These are phyloP conservation scores for Watsonalla binaria DNA, from an alignment of 2,888 invertebrate species.

Conservation along the genomic window DNA sequence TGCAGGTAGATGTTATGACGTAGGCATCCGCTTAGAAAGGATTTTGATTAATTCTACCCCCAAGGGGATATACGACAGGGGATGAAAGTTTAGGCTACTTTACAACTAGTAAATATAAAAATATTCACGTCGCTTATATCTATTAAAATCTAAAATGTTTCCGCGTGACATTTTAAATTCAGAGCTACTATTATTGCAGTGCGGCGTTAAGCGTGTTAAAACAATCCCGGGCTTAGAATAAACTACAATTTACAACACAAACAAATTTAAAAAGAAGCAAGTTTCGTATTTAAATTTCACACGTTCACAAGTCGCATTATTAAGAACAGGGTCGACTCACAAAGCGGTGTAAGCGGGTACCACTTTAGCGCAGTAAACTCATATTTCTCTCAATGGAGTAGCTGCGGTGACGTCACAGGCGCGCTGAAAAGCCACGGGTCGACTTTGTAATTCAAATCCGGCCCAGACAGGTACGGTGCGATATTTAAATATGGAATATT, in stretches of 20 bases:
- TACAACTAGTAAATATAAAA: too few relatives aligned
- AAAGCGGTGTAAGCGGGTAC: slow-evolving; percentile 17
- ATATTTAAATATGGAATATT: slow-evolving; percentile 69
- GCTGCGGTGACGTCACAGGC: slow-evolving; percentile 42
- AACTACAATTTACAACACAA: not conserved
- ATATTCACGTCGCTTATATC: too few relatives aligned
- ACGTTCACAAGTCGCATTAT: slow-evolving; percentile 24
- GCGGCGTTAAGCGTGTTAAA: too few relatives aligned
- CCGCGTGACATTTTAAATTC: too few relatives aligned
- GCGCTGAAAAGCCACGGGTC: slow-evolving; percentile 46
- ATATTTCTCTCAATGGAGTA: slow-evolving; percentile 16
- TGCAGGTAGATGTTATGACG: too few relatives aligned
- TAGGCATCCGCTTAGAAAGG: too few relatives aligned
- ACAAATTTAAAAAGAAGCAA: slow-evolving; percentile 5
- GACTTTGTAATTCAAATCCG: slow-evolving; percentile 74
- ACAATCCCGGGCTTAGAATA: too few relatives aligned
- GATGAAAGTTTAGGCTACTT: too few relatives aligned
- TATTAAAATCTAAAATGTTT: too few relatives aligned
- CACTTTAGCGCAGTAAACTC: slow-evolving; percentile 22
- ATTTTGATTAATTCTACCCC: too few relatives aligned
- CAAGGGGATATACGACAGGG: too few relatives aligned
- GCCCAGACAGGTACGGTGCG: slow-evolving; percentile 36
- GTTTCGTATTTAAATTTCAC: slow-evolving; percentile 15
- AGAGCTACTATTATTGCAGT: too few relatives aligned
- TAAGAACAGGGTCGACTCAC: slow-evolving; percentile 27